phyloP scores from a whole-genome alignment of 92 coral and sea anemone genomes.

The Parazoanthus atlanticus region DNA sequence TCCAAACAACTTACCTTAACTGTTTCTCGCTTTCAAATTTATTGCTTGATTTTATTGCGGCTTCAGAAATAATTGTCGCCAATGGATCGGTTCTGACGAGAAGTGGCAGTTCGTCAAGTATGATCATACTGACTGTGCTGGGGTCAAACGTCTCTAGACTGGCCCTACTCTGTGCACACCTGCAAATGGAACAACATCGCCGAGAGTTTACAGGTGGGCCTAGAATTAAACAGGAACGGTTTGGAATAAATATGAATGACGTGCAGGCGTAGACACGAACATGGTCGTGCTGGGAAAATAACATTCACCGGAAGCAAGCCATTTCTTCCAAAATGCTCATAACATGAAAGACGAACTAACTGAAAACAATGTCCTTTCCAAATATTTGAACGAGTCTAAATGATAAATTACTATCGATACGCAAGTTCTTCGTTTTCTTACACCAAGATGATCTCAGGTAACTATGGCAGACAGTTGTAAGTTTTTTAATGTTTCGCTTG shows the following conservation, averaged over 20 bases:
- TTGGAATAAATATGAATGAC: background rate
- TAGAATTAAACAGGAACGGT: background rate
- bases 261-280: background rate
- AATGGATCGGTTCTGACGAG: slow-evolving; percentile 57
- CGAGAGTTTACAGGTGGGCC: background rate
- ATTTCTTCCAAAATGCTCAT: background rate
- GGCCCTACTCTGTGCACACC: slow-evolving; percentile 55
- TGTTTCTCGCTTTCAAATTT: slow-evolving; percentile 48
- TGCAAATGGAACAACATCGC: background rate
- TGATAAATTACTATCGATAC: too few relatives aligned
- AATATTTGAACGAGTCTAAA: too few relatives aligned
- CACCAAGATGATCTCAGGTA: too few relatives aligned
- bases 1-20: slow-evolving; percentile 60
- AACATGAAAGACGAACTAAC: too few relatives aligned
- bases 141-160: slow-evolving; percentile 84
- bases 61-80: slow-evolving; percentile 68
- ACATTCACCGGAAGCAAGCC: background rate
- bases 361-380: background rate
- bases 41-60: slow-evolving; percentile 47
- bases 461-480: too few relatives aligned
- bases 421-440: too few relatives aligned
- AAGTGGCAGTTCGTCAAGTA: slow-evolving; percentile 76
- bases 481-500: too few relatives aligned
- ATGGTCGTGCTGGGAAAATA: too few relatives aligned
- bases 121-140: slow-evolving; percentile 77